Evolutionary conservation across 2,888 invertebrate species (phyloP), one percentile per base, ranked within the genome.

Genomic region (Cheilosia soror): DNA sequence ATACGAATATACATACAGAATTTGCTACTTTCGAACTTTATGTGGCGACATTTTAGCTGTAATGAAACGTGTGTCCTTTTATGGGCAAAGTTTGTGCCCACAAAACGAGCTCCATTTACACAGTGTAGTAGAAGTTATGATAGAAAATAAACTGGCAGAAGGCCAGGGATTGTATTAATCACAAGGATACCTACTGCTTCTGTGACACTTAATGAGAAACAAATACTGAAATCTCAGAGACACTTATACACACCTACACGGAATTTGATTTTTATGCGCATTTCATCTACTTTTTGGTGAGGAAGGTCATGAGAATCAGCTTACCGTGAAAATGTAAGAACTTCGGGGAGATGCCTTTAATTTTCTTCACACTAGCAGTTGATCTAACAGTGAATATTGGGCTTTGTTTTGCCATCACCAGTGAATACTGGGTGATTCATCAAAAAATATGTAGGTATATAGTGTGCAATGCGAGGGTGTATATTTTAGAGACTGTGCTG

Each of bases 1-100:
- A 57, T 49, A 76, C 63, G 25, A n/a, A 66, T 42, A 42, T 27
- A 51, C 5, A 13, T 33, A 55, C 33, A 33, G 31, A 15, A 33
- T 68, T 53, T 53, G 58, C 20, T 40, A 66, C 66, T 58, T 33
- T 58, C 11, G 40, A 53, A 33, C 20, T 68, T 66, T 49, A 11
- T 49, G 20, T 66, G 68, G 20, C 65, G 29, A 66, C 55, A 37
- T 58, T 65, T 66, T n/a, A 47, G 37, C 44, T 73, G 51, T 47
- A 37, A n/a, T 37, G n/a, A n/a, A 51, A 37, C 37, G 37, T 4
- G 9, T 63, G 58, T 40, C 25, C 11, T 55, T 55, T 55, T 33
- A 55, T 25, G 20, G 58, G 20, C 4, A 27, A 58, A 58, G 11
- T 20, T 37, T 40, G 40, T 5, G 13, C 40, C 6, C 4, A 3